A percentile compares a stretch with the other conserved stretches of the same genome.
Conservation (phyloP, 2,888 invertebrate genomes). For the Dryobotodes eremita region DNA sequence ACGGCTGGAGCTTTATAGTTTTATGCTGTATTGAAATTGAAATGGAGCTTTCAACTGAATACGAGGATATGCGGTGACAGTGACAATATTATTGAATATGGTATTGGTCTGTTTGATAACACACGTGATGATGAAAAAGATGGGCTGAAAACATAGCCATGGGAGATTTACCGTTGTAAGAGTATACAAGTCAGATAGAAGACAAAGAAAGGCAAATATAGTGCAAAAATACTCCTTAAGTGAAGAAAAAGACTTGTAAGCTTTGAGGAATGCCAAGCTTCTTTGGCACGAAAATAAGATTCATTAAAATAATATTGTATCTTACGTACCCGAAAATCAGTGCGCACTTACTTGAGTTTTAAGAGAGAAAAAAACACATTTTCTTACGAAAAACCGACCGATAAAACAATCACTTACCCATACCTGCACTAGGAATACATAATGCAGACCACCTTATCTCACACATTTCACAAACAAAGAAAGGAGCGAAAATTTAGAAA, state of each 20-base stretch:
- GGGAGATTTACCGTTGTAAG: not conserved
- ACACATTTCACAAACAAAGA: conserved; percentile 52
- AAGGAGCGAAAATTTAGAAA: conserved; percentile 53
- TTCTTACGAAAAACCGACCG: not conserved
- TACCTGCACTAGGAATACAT: conserved; percentile 34
- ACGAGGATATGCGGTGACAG: not conserved
- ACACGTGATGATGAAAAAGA: not conserved
- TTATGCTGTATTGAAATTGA: conserved; percentile 19
- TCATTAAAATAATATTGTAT: too few relatives aligned
- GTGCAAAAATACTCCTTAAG: too few relatives aligned
- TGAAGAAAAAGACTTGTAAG: too few relatives aligned
- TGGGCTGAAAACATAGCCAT: too few relatives aligned
- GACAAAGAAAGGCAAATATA: not conserved
- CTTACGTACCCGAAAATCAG: too few relatives aligned
- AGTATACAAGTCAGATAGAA: not conserved
- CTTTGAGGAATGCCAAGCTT: too few relatives aligned
- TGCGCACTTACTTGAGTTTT: too few relatives aligned
- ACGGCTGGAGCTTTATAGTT: not conserved
- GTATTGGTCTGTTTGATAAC: not conserved
- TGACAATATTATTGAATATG: not conserved
- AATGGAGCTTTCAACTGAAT: conserved; percentile 9
- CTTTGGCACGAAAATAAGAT: too few relatives aligned
- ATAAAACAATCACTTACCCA: conserved; percentile 33
- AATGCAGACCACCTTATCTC: conserved; percentile 26
- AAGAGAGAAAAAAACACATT: too few relatives aligned